Conservation (phyloP, 37 sponge, comb jelly and placozoan species). For the Hexactinellida sp. region DNA sequence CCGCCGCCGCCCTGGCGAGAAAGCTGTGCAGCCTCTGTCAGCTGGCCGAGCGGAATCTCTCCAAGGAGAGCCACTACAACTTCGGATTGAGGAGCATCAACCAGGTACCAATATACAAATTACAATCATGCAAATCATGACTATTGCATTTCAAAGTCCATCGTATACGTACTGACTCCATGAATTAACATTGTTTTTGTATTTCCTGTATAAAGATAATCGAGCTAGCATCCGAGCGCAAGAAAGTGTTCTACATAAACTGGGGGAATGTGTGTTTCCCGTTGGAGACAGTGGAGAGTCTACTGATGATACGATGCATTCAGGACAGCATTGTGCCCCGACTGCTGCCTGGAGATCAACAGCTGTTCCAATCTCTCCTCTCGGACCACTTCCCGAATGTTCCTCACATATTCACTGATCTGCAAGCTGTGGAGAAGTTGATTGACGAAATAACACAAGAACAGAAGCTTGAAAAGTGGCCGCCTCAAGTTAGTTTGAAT, state of each 20-base stretch:
- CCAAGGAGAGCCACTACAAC: conserved; percentile 55
- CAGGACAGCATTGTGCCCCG: background rate
- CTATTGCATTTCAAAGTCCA: too few relatives aligned
- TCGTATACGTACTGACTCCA: too few relatives aligned
- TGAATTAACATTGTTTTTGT: too few relatives aligned
- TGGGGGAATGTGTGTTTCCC: background rate
- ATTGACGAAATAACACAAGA: background rate
- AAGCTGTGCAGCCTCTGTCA: conserved; percentile 53
- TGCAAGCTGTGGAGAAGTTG: background rate
- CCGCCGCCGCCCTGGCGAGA: conserved; percentile 33
- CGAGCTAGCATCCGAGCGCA: background rate
- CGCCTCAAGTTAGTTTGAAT: background rate
- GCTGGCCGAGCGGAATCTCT: conserved; percentile 34
- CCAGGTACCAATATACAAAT: too few relatives aligned
- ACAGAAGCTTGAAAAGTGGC: background rate
- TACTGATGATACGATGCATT: background rate
- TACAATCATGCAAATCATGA: too few relatives aligned
- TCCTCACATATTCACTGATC: background rate
- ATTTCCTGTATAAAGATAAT: background rate
- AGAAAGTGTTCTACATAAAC: conserved; percentile 12
- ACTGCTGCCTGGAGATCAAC: background rate
- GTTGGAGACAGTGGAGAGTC: background rate
- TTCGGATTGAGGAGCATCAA: conserved; percentile 58
- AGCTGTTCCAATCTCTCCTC: background rate
- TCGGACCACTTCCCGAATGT: background rate